Percentiles rank a stretch among this genome's conserved stretches.
phyloP scores from a whole-genome alignment of 2,113 vertebrate species.

The Meles meles region DNA sequence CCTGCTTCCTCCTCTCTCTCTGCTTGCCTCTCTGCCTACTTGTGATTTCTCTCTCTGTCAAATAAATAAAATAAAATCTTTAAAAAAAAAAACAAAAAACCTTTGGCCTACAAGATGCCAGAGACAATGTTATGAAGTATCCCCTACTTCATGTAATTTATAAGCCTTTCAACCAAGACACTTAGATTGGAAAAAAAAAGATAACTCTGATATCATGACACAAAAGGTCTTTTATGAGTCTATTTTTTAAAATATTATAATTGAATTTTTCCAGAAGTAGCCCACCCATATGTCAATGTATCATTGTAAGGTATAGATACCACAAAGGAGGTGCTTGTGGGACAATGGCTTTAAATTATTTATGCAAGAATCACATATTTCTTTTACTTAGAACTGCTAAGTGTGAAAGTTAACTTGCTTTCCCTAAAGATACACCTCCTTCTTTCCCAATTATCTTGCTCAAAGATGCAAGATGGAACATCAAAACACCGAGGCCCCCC shows the following conservation, averaged over 20 bases:
- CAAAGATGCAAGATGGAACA: background rate
- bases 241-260: background rate
- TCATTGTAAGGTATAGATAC: background rate
- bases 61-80: too few species aligned
- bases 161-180: background rate
- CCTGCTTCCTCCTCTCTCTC: too few species aligned
- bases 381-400: background rate
- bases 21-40: too few species aligned
- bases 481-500: background rate
- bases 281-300: background rate
- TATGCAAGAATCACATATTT: background rate
- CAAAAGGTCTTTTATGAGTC: background rate
- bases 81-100: too few species aligned
- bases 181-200: background rate
- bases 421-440: background rate
- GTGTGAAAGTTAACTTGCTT: background rate
- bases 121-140: background rate
- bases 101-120: background rate
- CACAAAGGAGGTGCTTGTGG: background rate
- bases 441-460: background rate
- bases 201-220: background rate
- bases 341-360: background rate
- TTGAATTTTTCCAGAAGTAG: background rate
- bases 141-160: background rate
- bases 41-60: too few species aligned